These are phyloP conservation scores for Poecilobothrus nobilitatus DNA, from an alignment of 2,888 invertebrate genomes.

Conservation along the genomic window DNA sequence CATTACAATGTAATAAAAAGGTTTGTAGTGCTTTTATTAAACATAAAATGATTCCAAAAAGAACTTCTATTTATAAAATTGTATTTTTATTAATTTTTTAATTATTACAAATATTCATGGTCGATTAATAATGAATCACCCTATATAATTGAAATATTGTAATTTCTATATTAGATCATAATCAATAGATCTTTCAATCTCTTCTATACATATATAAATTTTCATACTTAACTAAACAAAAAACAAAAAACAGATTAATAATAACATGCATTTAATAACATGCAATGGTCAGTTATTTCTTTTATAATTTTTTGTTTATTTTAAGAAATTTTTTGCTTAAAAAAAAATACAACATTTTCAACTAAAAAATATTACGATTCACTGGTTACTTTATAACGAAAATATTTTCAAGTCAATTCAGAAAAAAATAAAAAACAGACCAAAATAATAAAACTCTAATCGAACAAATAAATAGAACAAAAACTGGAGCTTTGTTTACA, in stretches of 20 bases:
- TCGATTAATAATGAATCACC: too few species aligned
- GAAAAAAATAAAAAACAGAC: not conserved
- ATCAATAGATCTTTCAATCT: conserved; percentile 2
- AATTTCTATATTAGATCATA: not conserved
- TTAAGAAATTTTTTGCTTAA: too few species aligned
- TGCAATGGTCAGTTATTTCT: not conserved
- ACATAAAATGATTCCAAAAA: too few species aligned
- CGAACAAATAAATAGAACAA: not conserved
- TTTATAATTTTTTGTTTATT: not conserved
- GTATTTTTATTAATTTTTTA: too few species aligned
- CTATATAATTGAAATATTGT: too few species aligned
- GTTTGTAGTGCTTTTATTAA: too few species aligned
- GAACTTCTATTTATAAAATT: too few species aligned
- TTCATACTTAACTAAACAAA: too few species aligned
- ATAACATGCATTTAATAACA: not conserved
- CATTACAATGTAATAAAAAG: too few species aligned
- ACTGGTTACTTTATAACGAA: not conserved
- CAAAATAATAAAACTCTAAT: not conserved
- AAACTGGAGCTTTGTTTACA: not conserved
- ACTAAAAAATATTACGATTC: not conserved
- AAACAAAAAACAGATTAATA: not conserved
- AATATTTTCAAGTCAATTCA: not conserved
- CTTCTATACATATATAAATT: not conserved
- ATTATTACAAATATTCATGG: too few species aligned
- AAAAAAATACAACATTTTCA: not conserved